Percentiles rank a stretch among this genome's conserved stretches.
These are phyloP conservation scores for Anadara kagoshimensis DNA, from an alignment of 1,140 invertebrate species.

Conservation along the genomic window DNA sequence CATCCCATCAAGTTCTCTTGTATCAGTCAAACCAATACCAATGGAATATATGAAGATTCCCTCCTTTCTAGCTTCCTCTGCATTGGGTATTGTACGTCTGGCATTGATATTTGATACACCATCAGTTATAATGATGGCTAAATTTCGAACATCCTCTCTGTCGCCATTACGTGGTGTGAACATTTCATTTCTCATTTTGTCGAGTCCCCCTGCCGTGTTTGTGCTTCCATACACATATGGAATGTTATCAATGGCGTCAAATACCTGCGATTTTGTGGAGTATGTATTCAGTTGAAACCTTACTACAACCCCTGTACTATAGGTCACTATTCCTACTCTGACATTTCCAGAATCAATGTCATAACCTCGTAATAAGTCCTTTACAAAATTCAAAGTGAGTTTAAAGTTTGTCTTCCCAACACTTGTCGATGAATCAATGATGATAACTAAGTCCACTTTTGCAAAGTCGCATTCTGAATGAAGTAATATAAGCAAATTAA, in stretches of 20 bases:
- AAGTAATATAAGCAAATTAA: slow-evolving; percentile 3
- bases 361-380: slow-evolving; percentile 40
- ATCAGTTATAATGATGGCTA: slow-evolving; percentile 62
- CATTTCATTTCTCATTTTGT: slow-evolving; percentile 37
- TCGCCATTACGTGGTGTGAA: slow-evolving; percentile 47
- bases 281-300: slow-evolving; percentile 47
- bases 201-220: slow-evolving; percentile 57
- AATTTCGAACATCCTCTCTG: slow-evolving; percentile 43
- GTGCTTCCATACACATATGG: slow-evolving; percentile 48
- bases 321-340: slow-evolving; percentile 48
- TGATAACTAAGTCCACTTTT: slow-evolving; percentile 38
- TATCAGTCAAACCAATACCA: slow-evolving; percentile 34
- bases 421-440: slow-evolving; percentile 51
- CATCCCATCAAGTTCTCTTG: slow-evolving; percentile 8
- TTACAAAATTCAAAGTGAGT: slow-evolving; percentile 48
- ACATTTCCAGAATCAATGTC: slow-evolving; percentile 50
- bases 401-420: slow-evolving; percentile 47
- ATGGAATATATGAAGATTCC: slow-evolving; percentile 54
- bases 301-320: slow-evolving; percentile 46
- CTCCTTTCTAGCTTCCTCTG: slow-evolving; percentile 21
- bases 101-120: slow-evolving; percentile 58
- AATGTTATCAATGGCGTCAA: slow-evolving; percentile 45
- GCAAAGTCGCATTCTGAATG: neutral
- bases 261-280: slow-evolving; percentile 30
- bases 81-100: slow-evolving; percentile 41